phyloP scores from a whole-genome alignment of 2,888 invertebrate genomes.

The Perizoma flavofasciatum region DNA sequence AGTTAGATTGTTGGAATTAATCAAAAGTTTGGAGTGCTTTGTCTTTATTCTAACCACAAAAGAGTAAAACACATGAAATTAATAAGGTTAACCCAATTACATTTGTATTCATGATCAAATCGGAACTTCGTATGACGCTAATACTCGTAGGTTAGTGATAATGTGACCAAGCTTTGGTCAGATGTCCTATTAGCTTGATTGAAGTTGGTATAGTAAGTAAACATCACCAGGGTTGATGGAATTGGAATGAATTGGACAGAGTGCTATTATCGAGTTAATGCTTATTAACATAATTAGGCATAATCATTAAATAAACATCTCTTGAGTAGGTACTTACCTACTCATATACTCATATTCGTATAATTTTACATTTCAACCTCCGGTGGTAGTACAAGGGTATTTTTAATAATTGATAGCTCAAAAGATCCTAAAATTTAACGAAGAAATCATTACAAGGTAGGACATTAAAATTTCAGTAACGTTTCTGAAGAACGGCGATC shows the following conservation, averaged over 20 bases:
- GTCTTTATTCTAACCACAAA: background rate
- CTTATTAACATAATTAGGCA: no score
- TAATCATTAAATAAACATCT: no score
- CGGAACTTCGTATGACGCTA: background rate
- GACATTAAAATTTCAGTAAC: slow-evolving; percentile 33
- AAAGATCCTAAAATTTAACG: background rate
- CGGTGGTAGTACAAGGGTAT: no score
- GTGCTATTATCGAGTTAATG: background rate
- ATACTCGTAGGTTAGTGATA: background rate
- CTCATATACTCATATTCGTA: no score
- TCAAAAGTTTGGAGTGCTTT: slow-evolving; percentile 26
- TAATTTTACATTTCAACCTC: no score
- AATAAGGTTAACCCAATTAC: background rate
- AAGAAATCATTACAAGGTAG: slow-evolving; percentile 18
- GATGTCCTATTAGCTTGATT: background rate
- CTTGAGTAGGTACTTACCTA: no score
- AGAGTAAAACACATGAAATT: background rate
- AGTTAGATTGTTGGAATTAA: slow-evolving; percentile 23
- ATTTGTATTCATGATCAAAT: background rate
- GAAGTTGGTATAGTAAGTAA: background rate
- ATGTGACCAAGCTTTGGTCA: slow-evolving; percentile 1
- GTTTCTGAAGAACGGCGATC: slow-evolving; percentile 36
- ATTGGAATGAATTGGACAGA: background rate
- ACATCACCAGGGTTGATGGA: background rate
- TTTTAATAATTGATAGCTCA: no score